These are phyloP conservation scores for Eupithecia pulchellata DNA, from an alignment of 2,888 invertebrate species.

Conservation along the genomic window DNA sequence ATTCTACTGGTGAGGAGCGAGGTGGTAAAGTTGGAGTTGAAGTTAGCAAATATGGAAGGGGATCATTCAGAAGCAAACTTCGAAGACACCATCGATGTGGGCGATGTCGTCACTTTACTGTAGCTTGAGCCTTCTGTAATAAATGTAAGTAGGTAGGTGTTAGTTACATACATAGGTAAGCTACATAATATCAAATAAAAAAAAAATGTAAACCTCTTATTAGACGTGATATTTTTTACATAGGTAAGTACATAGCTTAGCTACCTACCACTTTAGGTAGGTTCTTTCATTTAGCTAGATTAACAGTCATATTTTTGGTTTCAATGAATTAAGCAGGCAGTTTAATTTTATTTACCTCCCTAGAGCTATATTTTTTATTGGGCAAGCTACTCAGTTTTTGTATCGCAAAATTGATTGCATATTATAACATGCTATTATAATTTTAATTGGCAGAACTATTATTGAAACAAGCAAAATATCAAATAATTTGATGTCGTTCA, in stretches of 20 bases:
- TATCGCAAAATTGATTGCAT: background rate
- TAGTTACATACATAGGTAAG: no score
- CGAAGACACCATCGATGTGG: constrained; percentile 57
- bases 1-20: constrained; percentile 76
- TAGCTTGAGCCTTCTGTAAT: no score
- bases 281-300: background rate
- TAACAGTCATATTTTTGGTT: background rate
- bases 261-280: no score
- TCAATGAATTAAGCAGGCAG: background rate
- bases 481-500: constrained; percentile 24
- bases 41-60: constrained; percentile 43
- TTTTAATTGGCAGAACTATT: background rate
- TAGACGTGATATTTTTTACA: no score
- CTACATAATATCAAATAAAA: no score
- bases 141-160: no score
- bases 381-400: no score
- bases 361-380: no score
- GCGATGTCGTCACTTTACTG: constrained; percentile 66
- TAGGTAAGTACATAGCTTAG: background rate
- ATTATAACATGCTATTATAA: no score
- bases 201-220: no score
- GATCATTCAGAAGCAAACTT: constrained; percentile 18
- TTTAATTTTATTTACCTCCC: no score
- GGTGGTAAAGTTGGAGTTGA: constrained; percentile 67
- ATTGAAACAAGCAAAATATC: constrained; percentile 5